Percentiles rank a stretch among this genome's conserved stretches.
phyloP scores from a whole-genome alignment of 2,113 vertebrate species.

The Antechinus flavipes region DNA sequence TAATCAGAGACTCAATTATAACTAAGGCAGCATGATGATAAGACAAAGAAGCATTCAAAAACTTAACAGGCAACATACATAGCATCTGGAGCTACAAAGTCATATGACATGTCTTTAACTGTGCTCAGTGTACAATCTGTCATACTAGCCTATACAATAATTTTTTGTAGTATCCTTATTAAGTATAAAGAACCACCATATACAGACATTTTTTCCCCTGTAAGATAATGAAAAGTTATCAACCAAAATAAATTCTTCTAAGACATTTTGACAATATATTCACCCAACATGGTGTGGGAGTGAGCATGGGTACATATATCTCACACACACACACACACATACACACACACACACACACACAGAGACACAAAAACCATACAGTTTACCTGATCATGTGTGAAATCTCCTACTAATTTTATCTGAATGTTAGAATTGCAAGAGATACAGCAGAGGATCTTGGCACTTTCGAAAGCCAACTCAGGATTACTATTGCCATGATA shows the following conservation, averaged over 20 bases:
- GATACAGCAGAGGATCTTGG: conserved; percentile 96
- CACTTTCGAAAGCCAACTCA: conserved; percentile 95
- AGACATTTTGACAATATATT: background rate
- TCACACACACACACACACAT: background rate
- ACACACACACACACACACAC: conserved; percentile 18
- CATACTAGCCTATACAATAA: background rate
- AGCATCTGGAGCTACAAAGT: background rate
- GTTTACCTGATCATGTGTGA: conserved; percentile 95
- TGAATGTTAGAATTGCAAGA: conserved; percentile 97
- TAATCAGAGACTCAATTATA: background rate
- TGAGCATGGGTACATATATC: no score
- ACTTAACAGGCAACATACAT: background rate
- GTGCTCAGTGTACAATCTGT: background rate
- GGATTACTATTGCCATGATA: conserved; percentile 95
- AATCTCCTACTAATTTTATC: conserved; percentile 95
- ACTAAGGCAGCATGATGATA: background rate
- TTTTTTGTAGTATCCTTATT: background rate
- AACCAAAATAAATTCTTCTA: conserved; percentile 21
- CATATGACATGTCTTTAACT: background rate
- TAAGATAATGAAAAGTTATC: conserved; percentile 12
- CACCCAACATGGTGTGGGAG: background rate
- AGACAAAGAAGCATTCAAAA: conserved; percentile 3
- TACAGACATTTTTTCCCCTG: background rate
- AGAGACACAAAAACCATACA: background rate
- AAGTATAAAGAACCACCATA: conserved; percentile 13